phyloP scores from a whole-genome alignment of 2,113 vertebrate genomes.

The Oxygymnocypris stewartii region DNA sequence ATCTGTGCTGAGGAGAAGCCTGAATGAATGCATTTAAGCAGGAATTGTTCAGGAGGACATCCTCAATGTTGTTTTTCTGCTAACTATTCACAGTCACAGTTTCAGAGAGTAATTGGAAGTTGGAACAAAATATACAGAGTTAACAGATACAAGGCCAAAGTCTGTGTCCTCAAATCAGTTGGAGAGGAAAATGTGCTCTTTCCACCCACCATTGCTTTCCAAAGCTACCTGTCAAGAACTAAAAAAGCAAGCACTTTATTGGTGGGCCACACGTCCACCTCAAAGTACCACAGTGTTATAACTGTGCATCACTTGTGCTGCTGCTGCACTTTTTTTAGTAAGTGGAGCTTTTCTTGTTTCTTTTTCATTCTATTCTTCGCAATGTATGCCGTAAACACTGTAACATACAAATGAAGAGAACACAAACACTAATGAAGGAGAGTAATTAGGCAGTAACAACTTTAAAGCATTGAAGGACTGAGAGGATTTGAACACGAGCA shows the following conservation, averaged over 20 bases:
- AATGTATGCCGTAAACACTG: not conserved
- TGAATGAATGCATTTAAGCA: constrained; percentile 13
- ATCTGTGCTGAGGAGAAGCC: constrained; percentile 16
- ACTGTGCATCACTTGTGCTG: not conserved
- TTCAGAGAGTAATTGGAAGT: not conserved
- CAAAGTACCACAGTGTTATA: not conserved
- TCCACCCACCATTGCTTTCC: not conserved
- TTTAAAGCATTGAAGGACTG: not conserved
- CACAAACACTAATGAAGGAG: not conserved
- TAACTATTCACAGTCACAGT: not conserved
- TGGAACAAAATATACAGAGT: not conserved
- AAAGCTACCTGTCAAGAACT: not conserved
- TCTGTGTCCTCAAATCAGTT: not conserved
- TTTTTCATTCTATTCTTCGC: not conserved
- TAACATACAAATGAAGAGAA: not conserved
- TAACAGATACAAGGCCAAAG: not conserved
- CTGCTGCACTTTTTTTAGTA: not conserved
- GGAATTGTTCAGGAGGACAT: constrained; percentile 4
- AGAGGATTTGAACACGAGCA: not conserved
- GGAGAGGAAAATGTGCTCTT: not conserved
- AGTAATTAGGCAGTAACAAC: not conserved
- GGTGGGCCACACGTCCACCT: not conserved
- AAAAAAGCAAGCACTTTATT: not conserved
- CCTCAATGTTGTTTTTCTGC: not conserved
- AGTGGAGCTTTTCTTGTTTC: not conserved